phyloP scores from a whole-genome alignment of 2,113 vertebrate genomes.

The Corythoichthys haematopterus region DNA sequence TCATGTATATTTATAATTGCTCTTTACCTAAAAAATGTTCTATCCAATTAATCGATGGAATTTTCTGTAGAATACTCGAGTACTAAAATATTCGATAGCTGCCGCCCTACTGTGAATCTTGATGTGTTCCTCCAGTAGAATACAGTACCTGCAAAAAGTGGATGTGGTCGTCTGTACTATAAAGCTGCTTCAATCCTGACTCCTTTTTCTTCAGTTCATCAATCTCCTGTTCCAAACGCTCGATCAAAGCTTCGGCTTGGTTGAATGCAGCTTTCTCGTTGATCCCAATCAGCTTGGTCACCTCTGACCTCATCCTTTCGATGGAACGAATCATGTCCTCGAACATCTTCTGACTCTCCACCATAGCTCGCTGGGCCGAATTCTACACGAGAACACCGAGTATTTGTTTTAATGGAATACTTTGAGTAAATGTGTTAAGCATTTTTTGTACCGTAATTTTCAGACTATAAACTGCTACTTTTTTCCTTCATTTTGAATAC shows the following conservation, averaged over 20 bases:
- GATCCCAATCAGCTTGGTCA: constrained; percentile 76
- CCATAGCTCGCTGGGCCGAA: constrained; percentile 76
- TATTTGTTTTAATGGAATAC: constrained; percentile 11
- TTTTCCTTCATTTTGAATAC: too few species aligned
- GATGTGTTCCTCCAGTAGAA: neutral
- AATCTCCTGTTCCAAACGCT: constrained; percentile 76
- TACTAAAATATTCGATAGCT: too few species aligned
- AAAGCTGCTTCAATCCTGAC: constrained; percentile 74
- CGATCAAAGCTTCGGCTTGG: constrained; percentile 74
- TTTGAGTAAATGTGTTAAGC: too few species aligned
- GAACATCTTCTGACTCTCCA: constrained; percentile 79
- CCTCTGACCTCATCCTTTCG: constrained; percentile 78
- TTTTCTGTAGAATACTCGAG: too few species aligned
- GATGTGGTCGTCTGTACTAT: constrained; percentile 78
- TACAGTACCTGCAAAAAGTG: constrained; percentile 76
- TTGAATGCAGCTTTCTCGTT: constrained; percentile 76
- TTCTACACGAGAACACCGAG: constrained; percentile 52
- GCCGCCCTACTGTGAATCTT: too few species aligned
- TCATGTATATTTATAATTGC: too few species aligned
- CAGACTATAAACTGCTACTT: too few species aligned
- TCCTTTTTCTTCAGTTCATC: constrained; percentile 78
- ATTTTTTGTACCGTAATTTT: too few species aligned
- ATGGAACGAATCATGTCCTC: constrained; percentile 79
- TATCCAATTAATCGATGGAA: too few species aligned
- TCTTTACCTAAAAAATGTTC: too few species aligned